Conservation (phyloP, 2,888 invertebrate species). For the Pilophorus perplexus region DNA sequence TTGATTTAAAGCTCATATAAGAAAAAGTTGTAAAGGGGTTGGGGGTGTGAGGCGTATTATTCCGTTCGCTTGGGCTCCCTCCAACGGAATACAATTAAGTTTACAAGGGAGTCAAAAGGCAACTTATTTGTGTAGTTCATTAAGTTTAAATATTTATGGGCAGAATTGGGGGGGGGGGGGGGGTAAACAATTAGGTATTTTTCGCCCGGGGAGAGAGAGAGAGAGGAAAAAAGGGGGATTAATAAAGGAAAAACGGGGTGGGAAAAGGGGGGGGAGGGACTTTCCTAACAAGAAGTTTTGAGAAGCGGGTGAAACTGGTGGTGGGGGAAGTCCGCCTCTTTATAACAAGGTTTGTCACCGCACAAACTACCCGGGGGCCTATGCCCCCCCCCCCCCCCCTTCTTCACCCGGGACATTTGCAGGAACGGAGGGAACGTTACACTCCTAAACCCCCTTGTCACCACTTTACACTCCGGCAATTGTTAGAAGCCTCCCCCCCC, state of each 20-base stretch:
- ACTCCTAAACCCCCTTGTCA: background rate
- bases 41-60: no score
- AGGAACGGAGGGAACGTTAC: no score
- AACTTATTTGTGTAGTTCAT: constrained; percentile 30
- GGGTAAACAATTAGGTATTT: constrained; percentile 33
- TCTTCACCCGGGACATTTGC: no score
- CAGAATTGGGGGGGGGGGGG: background rate
- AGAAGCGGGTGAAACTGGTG: background rate
- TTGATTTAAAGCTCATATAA: no score
- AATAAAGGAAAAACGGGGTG: constrained; percentile 25
- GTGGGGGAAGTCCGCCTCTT: constrained; percentile 16
- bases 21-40: no score
- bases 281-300: constrained; percentile 25
- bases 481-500: background rate
- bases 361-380: constrained; percentile 22
- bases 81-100: constrained; percentile 21
- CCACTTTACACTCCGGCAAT: background rate
- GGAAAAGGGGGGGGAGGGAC: constrained; percentile 4
- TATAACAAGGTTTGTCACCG: constrained; percentile 35
- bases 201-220: background rate
- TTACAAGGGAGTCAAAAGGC: constrained; percentile 8
- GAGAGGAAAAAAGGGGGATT: background rate
- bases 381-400: background rate
- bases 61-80: no score
- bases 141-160: constrained; percentile 32